Conservation (phyloP, 1,140 invertebrate genomes). For the Macrobrachium nipponense region DNA sequence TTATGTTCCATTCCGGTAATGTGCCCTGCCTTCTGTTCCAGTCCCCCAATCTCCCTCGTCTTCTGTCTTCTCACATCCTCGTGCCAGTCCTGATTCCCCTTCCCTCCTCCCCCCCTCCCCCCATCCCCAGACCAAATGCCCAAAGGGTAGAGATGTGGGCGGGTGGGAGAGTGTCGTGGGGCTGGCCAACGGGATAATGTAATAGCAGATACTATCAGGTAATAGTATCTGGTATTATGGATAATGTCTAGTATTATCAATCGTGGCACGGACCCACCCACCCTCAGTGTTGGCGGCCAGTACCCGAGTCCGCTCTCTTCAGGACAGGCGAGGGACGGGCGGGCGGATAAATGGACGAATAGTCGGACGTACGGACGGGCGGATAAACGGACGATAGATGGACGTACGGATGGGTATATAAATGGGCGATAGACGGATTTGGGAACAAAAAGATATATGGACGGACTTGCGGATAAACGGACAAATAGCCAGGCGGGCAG, state of each 20-base stretch:
- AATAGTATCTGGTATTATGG: conserved; percentile 25
- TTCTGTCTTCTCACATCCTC: too few species aligned
- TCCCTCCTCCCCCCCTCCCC: neutral
- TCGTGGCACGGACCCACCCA: conserved; percentile 5
- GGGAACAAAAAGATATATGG: too few species aligned
- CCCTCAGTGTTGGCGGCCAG: neutral
- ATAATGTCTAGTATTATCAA: conserved; percentile 7
- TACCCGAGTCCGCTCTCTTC: neutral
- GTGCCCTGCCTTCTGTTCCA: neutral
- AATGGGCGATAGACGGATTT: too few species aligned
- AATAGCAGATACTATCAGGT: conserved; percentile 27
- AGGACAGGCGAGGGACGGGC: too few species aligned
- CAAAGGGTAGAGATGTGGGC: neutral
- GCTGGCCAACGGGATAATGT: conserved; percentile 16
- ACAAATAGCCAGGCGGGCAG: too few species aligned
- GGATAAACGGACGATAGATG: too few species aligned
- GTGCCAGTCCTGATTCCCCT: neutral
- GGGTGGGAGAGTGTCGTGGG: conserved; percentile 11
- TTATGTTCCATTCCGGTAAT: too few species aligned
- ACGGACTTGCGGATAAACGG: too few species aligned
- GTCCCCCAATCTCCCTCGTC: neutral
- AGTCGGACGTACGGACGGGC: too few species aligned
- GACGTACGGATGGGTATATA: too few species aligned
- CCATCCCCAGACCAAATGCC: neutral
- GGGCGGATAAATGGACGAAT: too few species aligned